Base-by-base conservation (phyloP, 2,797 vertebrate genomes). In the Psittacula derbiana region DNA sequence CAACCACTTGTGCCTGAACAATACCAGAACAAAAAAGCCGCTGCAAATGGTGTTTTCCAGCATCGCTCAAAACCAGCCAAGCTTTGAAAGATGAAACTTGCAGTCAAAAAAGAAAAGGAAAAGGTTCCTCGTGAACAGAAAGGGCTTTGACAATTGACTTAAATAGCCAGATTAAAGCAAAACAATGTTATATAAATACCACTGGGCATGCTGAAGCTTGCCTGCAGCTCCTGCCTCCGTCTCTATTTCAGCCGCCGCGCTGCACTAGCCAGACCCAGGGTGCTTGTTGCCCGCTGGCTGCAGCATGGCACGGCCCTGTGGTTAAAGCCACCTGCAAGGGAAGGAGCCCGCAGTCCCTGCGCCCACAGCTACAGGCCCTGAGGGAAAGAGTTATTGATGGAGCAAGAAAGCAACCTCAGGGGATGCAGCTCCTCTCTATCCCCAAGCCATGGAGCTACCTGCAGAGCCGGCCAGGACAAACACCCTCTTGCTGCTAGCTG, bases 81-180 rank as follows among this genome's bases (percentile, higher is more conserved):
- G 88, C 81, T 94, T 90, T 94, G 86, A 94, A 96, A 91, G 86
- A 67, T 0, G 33, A 96, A 95, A 95, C 85, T 80, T 3, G 2
- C 43, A 69, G 41, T 44, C 6, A 73, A 57, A 80, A 80, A 79
- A 55, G 36, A 8, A 47, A 41, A 17, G 8, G 11, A 82, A 66
- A 65, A 57, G 18, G 25, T 43, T 92, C 66, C 62, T 36, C 13
- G 38, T 74, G 86, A 96, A 84, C 55, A 92, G 85, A 94, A 91
- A 91, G 50, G 62, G 50, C 82, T 86, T 96, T 90, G 81, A 92
- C 88, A 92, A 81, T 90, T 95, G 70, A 93, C 78, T 95, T 85
- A 16, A 93, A 92, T 93, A 92, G 84, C 19, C 49, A 69, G 92
- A 96, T 96, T 83, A 97, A 96, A 94, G 87, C 55, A 80, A 95